A percentile compares a stretch with the other conserved stretches of the same genome.
These are phyloP conservation scores for Drosophila mettleri DNA, from an alignment of 2,888 invertebrate species.

Conservation along the genomic window DNA sequence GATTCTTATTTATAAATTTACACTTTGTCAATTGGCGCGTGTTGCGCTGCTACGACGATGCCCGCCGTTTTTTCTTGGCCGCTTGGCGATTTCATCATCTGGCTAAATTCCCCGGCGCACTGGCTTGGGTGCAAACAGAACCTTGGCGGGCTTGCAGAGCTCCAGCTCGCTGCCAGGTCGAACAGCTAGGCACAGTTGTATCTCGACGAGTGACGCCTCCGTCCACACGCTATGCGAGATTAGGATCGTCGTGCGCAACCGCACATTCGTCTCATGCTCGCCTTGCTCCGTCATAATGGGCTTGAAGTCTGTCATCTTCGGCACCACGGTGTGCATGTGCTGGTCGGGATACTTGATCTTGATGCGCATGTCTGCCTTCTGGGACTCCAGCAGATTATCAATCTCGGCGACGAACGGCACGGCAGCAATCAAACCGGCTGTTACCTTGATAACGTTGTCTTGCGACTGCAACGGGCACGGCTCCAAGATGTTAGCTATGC, in stretches of 20 bases:
- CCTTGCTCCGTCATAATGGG: slow-evolving; percentile 88
- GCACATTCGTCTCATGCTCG: slow-evolving; percentile 85
- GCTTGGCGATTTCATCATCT: neutral
- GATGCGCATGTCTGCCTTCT: slow-evolving; percentile 90
- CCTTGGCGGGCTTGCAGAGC: slow-evolving; percentile 93
- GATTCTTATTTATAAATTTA: slow-evolving; percentile 17
- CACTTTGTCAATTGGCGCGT: slow-evolving; percentile 15
- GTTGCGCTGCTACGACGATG: neutral
- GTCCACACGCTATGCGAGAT: slow-evolving; percentile 95
- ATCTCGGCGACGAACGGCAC: slow-evolving; percentile 95
- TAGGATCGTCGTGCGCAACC: slow-evolving; percentile 93
- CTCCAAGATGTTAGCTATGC: slow-evolving; percentile 92
- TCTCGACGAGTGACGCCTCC: slow-evolving; percentile 95
- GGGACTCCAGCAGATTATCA: slow-evolving; percentile 90
- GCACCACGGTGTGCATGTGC: slow-evolving; percentile 92
- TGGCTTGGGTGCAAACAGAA: slow-evolving; percentile 94
- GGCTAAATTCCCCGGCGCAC: slow-evolving; percentile 91
- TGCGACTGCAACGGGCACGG: slow-evolving; percentile 92
- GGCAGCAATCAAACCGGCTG: slow-evolving; percentile 95
- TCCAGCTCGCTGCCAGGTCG: slow-evolving; percentile 88
- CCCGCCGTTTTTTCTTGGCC: neutral
- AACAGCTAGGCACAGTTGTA: slow-evolving; percentile 91
- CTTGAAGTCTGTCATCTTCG: slow-evolving; percentile 91
- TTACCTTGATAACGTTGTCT: slow-evolving; percentile 94
- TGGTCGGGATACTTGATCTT: slow-evolving; percentile 97